phyloP scores from a whole-genome alignment of 2,888 invertebrate genomes.

The Maniola hyperantus region DNA sequence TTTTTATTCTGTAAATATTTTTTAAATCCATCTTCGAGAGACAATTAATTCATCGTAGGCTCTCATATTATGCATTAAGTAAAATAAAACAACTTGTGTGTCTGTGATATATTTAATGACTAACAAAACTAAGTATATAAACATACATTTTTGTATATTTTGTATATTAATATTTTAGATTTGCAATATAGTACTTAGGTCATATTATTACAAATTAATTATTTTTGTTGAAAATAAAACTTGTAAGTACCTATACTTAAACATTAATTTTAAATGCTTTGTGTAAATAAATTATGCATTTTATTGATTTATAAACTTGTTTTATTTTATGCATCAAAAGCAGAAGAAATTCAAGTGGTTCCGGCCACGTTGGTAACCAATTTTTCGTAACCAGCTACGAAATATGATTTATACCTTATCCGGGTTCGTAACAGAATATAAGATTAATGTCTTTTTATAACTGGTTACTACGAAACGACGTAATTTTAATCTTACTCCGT shows the following conservation, averaged over 20 bases:
- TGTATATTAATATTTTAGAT: neutral
- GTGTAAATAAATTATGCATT: constrained; percentile 18
- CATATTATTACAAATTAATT: too few species aligned
- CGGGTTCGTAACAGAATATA: too few species aligned
- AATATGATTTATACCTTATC: too few species aligned
- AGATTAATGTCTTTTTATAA: too few species aligned
- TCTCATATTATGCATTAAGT: neutral
- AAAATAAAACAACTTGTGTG: neutral
- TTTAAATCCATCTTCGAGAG: neutral
- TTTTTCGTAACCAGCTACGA: too few species aligned
- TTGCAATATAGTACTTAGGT: neutral
- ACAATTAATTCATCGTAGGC: neutral
- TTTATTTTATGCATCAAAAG: neutral
- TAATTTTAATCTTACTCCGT: too few species aligned
- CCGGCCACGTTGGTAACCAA: too few species aligned
- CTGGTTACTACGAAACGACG: too few species aligned
- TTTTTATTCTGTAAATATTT: too few species aligned
- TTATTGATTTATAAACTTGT: neutral
- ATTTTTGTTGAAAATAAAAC: neutral
- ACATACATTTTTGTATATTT: constrained; percentile 9
- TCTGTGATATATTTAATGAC: neutral
- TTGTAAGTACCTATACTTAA: too few species aligned
- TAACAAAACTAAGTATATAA: neutral
- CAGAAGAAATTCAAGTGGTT: neutral
- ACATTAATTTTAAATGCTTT: constrained; percentile 4